Percentiles rank a stretch among this genome's conserved stretches.
Conservation (phyloP, 2,888 invertebrate genomes). For the Acronicta psi region DNA sequence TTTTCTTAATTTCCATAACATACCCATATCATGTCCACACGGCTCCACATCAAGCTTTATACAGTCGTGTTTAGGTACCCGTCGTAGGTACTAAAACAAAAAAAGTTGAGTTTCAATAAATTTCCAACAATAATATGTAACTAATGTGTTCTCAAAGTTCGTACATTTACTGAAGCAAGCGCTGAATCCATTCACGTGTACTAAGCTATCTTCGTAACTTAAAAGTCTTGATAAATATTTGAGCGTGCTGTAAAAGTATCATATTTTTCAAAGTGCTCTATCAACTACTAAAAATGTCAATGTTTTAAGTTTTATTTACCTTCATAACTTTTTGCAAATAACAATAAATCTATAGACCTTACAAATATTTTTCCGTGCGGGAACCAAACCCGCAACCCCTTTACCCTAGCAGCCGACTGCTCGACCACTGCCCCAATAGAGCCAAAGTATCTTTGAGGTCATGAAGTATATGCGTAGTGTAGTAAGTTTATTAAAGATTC, state of each 20-base stretch:
- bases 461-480: conserved; percentile 1
- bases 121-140: conserved; percentile 6
- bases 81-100: no score
- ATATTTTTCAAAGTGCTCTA: conserved; percentile 26
- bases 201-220: conserved; percentile 22
- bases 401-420: no score
- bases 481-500: conserved; percentile 10
- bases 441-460: background rate
- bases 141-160: conserved; percentile 22
- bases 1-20: background rate
- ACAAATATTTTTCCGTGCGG: no score
- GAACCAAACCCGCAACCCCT: no score
- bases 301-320: background rate
- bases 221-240: conserved; percentile 43
- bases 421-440: background rate
- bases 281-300: background rate
- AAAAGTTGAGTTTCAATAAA: no score
- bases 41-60: no score
- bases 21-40: no score
- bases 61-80: no score
- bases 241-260: conserved; percentile 36
- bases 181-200: conserved; percentile 21
- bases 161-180: conserved; percentile 28
- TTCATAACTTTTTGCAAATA: background rate
- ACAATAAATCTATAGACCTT: no score